phyloP scores from a whole-genome alignment of 30 jellyfish, hydroid and myxozoan species.

The Rhopilema esculentum region DNA sequence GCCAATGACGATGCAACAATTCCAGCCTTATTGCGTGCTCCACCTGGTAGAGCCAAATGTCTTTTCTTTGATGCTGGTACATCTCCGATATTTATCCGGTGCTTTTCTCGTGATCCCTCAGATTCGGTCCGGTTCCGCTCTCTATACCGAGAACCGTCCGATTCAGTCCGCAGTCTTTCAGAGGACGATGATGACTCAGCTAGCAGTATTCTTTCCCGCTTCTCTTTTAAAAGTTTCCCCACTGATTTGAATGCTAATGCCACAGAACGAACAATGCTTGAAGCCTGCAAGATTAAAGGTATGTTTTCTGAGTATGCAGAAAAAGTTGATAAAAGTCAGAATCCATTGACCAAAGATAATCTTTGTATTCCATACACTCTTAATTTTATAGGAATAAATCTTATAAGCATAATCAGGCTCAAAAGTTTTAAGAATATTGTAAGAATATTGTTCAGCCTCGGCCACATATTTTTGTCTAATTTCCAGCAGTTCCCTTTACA shows the following conservation, averaged over 20 bases:
- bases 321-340: neutral
- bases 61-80: slow-evolving; percentile 59
- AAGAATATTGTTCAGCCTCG: no score
- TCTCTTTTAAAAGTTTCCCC: slow-evolving; percentile 80
- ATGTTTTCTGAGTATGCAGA: neutral
- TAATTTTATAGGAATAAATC: no score
- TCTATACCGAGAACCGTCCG: slow-evolving; percentile 78
- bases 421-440: no score
- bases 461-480: no score
- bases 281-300: slow-evolving; percentile 34
- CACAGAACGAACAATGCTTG: slow-evolving; percentile 86
- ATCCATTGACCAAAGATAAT: no score
- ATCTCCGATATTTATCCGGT: slow-evolving; percentile 46
- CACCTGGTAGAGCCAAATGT: slow-evolving; percentile 18
- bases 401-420: no score
- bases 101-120: slow-evolving; percentile 73
- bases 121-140: slow-evolving; percentile 84
- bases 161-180: slow-evolving; percentile 71
- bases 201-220: slow-evolving; percentile 45
- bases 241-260: slow-evolving; percentile 94
- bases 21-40: slow-evolving; percentile 25
- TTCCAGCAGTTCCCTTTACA: no score
- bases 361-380: no score
- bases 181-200: slow-evolving; percentile 73
- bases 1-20: slow-evolving; percentile 5